Conservation (phyloP, 2,888 invertebrate species). For the Lithophane socia region DNA sequence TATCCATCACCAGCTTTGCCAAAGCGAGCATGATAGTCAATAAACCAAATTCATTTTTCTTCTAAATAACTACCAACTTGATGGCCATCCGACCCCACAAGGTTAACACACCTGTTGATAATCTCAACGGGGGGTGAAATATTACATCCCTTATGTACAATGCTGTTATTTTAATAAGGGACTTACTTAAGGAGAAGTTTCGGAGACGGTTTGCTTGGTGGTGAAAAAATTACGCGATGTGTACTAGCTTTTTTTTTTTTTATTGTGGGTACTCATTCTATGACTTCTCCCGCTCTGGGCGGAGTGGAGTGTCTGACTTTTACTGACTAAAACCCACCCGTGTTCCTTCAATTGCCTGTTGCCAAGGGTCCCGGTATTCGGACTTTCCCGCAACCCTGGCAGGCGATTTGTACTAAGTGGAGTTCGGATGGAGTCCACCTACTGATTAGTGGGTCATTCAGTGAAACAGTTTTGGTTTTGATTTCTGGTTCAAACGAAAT, state of each 20-base stretch:
- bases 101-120: conserved; percentile 80
- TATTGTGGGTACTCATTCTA: no score
- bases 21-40: neutral
- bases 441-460: neutral
- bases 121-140: conserved; percentile 75
- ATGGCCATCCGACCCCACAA: conserved; percentile 52
- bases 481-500: neutral
- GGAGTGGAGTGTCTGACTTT: no score
- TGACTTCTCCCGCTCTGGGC: no score
- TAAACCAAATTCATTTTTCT: conserved; percentile 44
- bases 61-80: conserved; percentile 45
- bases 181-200: conserved; percentile 68
- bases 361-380: no score
- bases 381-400: no score
- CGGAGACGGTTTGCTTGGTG: neutral
- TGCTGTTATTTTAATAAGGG: conserved; percentile 76
- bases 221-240: neutral
- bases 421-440: neutral
- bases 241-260: no score
- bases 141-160: conserved; percentile 73
- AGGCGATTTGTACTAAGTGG: no score
- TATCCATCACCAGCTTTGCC: no score
- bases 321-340: no score
- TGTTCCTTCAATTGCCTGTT: no score
- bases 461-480: neutral